phyloP scores from a whole-genome alignment of 2,888 invertebrate species.

The Mellilla xanthometata region DNA sequence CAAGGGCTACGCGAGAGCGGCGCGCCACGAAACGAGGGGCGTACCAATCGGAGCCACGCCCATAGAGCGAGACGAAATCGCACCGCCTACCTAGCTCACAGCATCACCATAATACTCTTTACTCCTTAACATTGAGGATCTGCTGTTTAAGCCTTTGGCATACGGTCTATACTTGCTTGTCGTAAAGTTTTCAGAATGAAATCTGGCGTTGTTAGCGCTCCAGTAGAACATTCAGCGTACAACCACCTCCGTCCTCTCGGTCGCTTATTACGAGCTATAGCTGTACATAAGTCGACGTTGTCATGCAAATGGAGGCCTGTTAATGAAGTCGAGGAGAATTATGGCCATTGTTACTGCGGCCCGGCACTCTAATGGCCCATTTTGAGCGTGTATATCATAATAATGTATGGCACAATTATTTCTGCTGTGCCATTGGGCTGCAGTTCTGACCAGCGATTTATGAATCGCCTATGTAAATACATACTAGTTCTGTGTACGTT shows the following conservation, averaged over 20 bases:
- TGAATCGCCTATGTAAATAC: slow-evolving; percentile 42
- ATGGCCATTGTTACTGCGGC: slow-evolving; percentile 78
- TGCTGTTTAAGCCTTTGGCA: slow-evolving; percentile 25
- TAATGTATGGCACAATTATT: slow-evolving; percentile 75
- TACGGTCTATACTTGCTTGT: slow-evolving; percentile 45
- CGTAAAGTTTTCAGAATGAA: slow-evolving; percentile 2
- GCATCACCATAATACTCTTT: slow-evolving; percentile 36
- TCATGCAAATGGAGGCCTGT: slow-evolving; percentile 82
- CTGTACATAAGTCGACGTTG: slow-evolving; percentile 62
- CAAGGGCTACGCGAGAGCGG: slow-evolving; percentile 39
- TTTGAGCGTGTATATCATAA: slow-evolving; percentile 75
- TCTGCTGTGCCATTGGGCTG: slow-evolving; percentile 59
- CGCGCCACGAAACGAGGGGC: slow-evolving; percentile 51
- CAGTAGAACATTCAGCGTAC: slow-evolving; percentile 45
- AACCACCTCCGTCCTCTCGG: slow-evolving; percentile 53
- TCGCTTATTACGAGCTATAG: slow-evolving; percentile 63
- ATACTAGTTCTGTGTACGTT: slow-evolving; percentile 19
- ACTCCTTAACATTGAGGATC: background rate
- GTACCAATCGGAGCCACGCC: slow-evolving; percentile 66
- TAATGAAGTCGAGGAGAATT: slow-evolving; percentile 81
- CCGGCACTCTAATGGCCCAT: slow-evolving; percentile 73
- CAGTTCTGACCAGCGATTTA: slow-evolving; percentile 56
- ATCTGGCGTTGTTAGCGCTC: slow-evolving; percentile 25
- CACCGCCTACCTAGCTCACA: slow-evolving; percentile 64
- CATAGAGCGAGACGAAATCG: slow-evolving; percentile 56